These are phyloP conservation scores for Parelbella ahira DNA, from an alignment of 2,888 invertebrate species.

Conservation along the genomic window DNA sequence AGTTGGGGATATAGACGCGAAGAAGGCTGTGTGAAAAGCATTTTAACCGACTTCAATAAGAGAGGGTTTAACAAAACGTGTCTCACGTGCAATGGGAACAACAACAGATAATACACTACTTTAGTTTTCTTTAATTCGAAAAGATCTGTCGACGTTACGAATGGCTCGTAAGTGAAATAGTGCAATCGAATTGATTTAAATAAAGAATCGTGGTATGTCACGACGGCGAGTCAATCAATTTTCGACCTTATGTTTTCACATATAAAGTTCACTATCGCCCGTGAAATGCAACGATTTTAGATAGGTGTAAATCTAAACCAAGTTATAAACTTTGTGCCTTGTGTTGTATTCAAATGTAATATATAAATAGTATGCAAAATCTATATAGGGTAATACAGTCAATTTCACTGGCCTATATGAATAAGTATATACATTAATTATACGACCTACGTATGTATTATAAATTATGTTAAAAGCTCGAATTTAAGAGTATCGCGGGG, in stretches of 20 bases:
- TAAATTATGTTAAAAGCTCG: slow-evolving; percentile 63
- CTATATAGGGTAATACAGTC: slow-evolving; percentile 68
- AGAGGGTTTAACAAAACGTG: slow-evolving; percentile 28
- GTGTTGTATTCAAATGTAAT: slow-evolving; percentile 63
- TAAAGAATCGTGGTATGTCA: slow-evolving; percentile 14
- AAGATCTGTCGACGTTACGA: slow-evolving; percentile 66
- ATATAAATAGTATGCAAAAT: slow-evolving; percentile 50
- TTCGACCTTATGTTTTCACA: not conserved
- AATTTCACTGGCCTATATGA: slow-evolving; percentile 71
- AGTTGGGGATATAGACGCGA: slow-evolving; percentile 35
- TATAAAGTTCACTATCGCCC: not conserved
- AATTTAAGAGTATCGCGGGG: slow-evolving; percentile 66
- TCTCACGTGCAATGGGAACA: slow-evolving; percentile 41
- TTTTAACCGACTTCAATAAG: slow-evolving; percentile 49
- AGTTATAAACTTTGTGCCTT: slow-evolving; percentile 69
- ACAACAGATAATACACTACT: slow-evolving; percentile 31
- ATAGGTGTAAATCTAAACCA: slow-evolving; percentile 41
- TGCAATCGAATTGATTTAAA: slow-evolving; percentile 49
- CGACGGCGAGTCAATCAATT: not conserved
- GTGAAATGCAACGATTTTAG: slow-evolving; percentile 29
- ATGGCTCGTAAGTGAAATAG: slow-evolving; percentile 42
- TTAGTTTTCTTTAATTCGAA: slow-evolving; percentile 43
- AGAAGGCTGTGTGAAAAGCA: slow-evolving; percentile 74
- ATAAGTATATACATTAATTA: slow-evolving; percentile 52
- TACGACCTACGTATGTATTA: no score